Percentiles rank a stretch among this genome's conserved stretches.
Conservation (phyloP, 1,140 invertebrate species). For the Luehdorfia chinensis region DNA sequence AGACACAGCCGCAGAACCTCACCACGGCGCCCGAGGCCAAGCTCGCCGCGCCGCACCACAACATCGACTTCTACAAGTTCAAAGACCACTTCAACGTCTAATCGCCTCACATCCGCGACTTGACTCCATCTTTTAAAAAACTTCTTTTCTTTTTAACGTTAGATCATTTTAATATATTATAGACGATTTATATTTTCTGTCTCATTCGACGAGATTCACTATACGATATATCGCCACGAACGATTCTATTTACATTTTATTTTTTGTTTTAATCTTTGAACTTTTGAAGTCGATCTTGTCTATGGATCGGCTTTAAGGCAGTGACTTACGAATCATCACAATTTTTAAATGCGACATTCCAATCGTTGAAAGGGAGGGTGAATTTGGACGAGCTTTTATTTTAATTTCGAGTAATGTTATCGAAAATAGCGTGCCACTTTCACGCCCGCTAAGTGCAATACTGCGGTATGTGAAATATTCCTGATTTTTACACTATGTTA, state of each 20-base stretch:
- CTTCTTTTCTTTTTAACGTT: slow-evolving; percentile 17
- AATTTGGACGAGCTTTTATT: slow-evolving; percentile 28
- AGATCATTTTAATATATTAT: slow-evolving; percentile 24
- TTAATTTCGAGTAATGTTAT: slow-evolving; percentile 17
- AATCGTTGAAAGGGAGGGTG: slow-evolving; percentile 36
- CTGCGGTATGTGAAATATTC: slow-evolving; percentile 65
- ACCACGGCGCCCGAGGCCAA: slow-evolving; percentile 41
- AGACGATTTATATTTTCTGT: slow-evolving; percentile 40
- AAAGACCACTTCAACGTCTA: slow-evolving; percentile 76
- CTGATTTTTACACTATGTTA: slow-evolving; percentile 70
- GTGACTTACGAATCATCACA: slow-evolving; percentile 34
- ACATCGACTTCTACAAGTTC: slow-evolving; percentile 77
- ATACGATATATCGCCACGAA: slow-evolving; percentile 22
- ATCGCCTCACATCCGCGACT: slow-evolving; percentile 1
- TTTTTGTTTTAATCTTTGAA: slow-evolving; percentile 30
- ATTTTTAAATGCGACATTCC: slow-evolving; percentile 45
- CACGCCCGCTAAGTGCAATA: slow-evolving; percentile 61
- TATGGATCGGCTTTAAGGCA: slow-evolving; percentile 18
- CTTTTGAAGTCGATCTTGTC: slow-evolving; percentile 40
- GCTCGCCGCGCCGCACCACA: slow-evolving; percentile 53
- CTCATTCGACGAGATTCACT: slow-evolving; percentile 10
- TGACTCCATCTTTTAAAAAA: slow-evolving; percentile 2
- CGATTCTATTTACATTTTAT: slow-evolving; percentile 36
- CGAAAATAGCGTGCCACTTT: slow-evolving; percentile 5
- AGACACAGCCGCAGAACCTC: slow-evolving; percentile 56